phyloP scores from a whole-genome alignment of 1,140 invertebrate species.

The Zaprionus tsacasi region DNA sequence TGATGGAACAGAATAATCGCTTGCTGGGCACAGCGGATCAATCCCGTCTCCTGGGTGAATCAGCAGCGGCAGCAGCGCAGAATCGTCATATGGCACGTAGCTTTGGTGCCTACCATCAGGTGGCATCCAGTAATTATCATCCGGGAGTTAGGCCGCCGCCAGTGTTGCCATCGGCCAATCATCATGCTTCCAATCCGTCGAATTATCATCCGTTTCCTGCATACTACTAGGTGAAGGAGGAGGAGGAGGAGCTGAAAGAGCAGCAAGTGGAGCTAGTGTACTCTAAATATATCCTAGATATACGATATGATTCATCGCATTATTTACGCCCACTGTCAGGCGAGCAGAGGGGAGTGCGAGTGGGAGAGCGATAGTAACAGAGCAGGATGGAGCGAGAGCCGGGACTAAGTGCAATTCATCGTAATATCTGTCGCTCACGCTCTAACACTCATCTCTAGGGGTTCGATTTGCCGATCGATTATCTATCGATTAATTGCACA shows the following conservation, averaged over 20 bases:
- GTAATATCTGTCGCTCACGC: conserved; percentile 3
- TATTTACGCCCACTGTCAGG: too few relatives aligned
- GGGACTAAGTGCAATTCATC: conserved; percentile 62
- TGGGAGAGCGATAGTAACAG: too few relatives aligned
- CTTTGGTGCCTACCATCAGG: conserved; percentile 84
- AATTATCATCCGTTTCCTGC: conserved; percentile 84
- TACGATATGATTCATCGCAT: conserved; percentile 4
- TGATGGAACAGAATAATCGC: conserved; percentile 84
- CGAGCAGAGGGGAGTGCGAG: too few relatives aligned
- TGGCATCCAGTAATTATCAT: conserved; percentile 82
- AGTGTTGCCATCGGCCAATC: conserved; percentile 79
- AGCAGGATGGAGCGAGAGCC: background rate
- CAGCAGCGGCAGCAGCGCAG: conserved; percentile 72
- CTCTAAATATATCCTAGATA: conserved; percentile 30
- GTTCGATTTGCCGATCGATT: too few relatives aligned
- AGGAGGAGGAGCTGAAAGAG: background rate
- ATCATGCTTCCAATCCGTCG: conserved; percentile 83
- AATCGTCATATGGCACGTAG: conserved; percentile 83
- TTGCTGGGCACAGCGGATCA: conserved; percentile 78
- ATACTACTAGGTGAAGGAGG: conserved; percentile 67
- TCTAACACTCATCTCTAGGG: too few relatives aligned
- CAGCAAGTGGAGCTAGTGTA: background rate
- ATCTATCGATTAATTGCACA: too few relatives aligned
- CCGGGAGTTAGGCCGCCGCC: conserved; percentile 81
- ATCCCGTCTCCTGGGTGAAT: conserved; percentile 73